Percentiles rank a stretch among this genome's conserved stretches.
Conservation (phyloP, 2,888 invertebrate genomes). For the Brachylomia viminalis region DNA sequence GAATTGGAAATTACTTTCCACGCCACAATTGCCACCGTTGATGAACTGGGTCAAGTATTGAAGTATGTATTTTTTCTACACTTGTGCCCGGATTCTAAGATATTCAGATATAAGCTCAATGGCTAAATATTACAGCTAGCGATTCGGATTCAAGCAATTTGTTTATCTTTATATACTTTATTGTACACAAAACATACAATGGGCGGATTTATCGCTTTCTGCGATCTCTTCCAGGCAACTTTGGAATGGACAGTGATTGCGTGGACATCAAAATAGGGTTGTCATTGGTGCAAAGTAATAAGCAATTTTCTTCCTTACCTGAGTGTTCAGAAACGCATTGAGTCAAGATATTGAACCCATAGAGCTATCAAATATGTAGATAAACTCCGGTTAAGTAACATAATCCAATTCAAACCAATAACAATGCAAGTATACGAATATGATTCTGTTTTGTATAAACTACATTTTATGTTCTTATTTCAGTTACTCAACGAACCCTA, state of each 20-base stretch:
- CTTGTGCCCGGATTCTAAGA: background rate
- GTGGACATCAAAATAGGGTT: too few species aligned
- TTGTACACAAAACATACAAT: too few species aligned
- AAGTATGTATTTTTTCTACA: constrained; percentile 82
- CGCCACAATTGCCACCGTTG: constrained; percentile 93
- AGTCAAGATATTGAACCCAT: too few species aligned
- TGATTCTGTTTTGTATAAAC: background rate
- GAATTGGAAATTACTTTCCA: constrained; percentile 94
- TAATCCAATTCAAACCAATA: background rate
- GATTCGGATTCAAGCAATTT: background rate
- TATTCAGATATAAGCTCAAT: background rate
- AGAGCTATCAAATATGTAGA: background rate
- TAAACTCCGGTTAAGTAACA: background rate
- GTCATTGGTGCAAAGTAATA: too few species aligned
- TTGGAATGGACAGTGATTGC: too few species aligned
- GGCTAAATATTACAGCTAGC: background rate
- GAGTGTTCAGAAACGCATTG: background rate
- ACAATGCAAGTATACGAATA: background rate
- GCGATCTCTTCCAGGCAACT: too few species aligned
- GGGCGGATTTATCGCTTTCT: too few species aligned
- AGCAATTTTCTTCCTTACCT: background rate
- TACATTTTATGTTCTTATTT: constrained; percentile 55
- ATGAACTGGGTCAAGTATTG: constrained; percentile 89
- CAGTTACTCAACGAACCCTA: constrained; percentile 90
- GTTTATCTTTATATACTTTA: too few species aligned